Evolutionary conservation across 2,113 vertebrate genomes (phyloP).

Genomic region (Chiloscyllium plagiosum): DNA sequence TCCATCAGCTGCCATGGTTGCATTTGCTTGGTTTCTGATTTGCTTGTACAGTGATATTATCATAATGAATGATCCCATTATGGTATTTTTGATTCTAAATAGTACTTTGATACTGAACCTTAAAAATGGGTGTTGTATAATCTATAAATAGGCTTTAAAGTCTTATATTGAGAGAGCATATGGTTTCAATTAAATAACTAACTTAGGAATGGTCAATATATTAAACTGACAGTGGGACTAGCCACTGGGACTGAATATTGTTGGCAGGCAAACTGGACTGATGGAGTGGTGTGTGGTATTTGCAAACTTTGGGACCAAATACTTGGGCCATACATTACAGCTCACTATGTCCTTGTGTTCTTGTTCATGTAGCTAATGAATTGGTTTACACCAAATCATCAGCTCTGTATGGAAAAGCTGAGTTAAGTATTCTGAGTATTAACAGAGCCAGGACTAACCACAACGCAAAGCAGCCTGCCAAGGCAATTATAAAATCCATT

Average conservation of each 20-base stretch:
- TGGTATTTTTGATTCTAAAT: not conserved
- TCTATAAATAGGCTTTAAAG: not conserved
- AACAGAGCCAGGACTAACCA: not conserved
- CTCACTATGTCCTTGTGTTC: not conserved
- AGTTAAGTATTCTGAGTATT: not conserved
- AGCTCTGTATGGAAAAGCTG: slow-evolving; percentile 6
- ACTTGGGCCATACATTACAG: not conserved
- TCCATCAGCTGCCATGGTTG: not conserved
- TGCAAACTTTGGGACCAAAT: not conserved
- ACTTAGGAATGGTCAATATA: not conserved
- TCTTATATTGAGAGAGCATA: not conserved
- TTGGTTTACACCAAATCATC: not conserved
- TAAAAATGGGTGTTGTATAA: not conserved
- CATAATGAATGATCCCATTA: too few species aligned
- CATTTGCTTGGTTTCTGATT: not conserved
- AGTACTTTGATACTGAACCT: not conserved
- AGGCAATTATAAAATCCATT: not conserved
- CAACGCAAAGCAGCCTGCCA: not conserved
- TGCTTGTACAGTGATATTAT: not conserved
- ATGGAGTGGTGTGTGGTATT: not conserved
- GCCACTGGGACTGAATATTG: not conserved
- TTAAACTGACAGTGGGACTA: not conserved
- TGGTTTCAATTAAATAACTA: not conserved
- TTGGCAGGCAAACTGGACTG: not conserved
- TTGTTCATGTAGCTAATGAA: not conserved